Percentiles rank a stretch among this genome's conserved stretches.
These are phyloP conservation scores for Lampris megalopsis DNA, from an alignment of 2,113 vertebrate species.

Conservation along the genomic window DNA sequence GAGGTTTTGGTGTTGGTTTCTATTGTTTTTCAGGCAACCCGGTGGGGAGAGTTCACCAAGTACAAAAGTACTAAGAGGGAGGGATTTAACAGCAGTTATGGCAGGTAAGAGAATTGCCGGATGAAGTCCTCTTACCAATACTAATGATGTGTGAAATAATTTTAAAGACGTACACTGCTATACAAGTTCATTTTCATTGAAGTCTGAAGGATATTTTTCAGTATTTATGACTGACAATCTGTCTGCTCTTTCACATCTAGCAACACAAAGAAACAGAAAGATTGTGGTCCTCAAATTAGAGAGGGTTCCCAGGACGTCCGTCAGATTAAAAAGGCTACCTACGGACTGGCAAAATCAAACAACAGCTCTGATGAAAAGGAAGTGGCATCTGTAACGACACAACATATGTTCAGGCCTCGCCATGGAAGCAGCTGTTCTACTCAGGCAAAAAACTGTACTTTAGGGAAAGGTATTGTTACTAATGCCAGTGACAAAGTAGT, in stretches of 20 bases:
- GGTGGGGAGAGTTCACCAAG: constrained; percentile 12
- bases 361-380: constrained; percentile 32
- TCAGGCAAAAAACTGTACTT: constrained; percentile 23
- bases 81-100: background rate
- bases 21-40: constrained; percentile 31
- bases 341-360: constrained; percentile 37
- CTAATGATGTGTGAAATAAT: too few relatives aligned
- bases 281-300: background rate
- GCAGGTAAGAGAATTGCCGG: constrained; percentile 30
- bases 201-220: too few relatives aligned
- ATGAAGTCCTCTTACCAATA: background rate
- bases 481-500: constrained; percentile 14
- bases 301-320: constrained; percentile 30
- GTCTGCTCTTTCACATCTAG: constrained; percentile 42
- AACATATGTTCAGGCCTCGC: background rate
- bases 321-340: constrained; percentile 59
- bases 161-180: too few relatives aligned
- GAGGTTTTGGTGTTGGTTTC: background rate
- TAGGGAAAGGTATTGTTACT: constrained; percentile 10
- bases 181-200: too few relatives aligned
- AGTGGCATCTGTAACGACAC: constrained; percentile 11
- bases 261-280: constrained; percentile 5
- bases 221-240: background rate
- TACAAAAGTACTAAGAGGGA: constrained; percentile 4
- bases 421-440: background rate